phyloP scores from a whole-genome alignment of 2,888 invertebrate species.

The Aelia acuminata region DNA sequence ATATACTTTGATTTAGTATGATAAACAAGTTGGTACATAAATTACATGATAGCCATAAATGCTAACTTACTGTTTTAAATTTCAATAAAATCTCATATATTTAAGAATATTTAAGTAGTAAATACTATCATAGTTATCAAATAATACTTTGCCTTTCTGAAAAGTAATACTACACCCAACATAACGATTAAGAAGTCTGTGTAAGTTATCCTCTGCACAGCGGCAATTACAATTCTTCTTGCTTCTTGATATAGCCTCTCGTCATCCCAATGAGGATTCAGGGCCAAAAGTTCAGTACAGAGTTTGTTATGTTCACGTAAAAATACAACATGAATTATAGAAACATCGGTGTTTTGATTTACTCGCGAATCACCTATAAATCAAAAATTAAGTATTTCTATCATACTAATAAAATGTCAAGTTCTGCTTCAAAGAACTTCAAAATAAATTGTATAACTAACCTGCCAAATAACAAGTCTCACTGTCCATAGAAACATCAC shows the following conservation, averaged over 20 bases:
- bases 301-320: slow-evolving; percentile 87
- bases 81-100: background rate
- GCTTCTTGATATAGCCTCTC: slow-evolving; percentile 75
- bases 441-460: slow-evolving; percentile 68
- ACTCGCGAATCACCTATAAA: slow-evolving; percentile 80
- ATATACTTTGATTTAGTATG: no score
- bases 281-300: slow-evolving; percentile 74
- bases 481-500: slow-evolving; percentile 74
- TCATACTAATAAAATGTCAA: background rate
- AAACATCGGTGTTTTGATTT: slow-evolving; percentile 82
- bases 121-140: background rate
- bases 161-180: slow-evolving; percentile 68
- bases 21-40: no score
- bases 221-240: slow-evolving; percentile 71
- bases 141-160: slow-evolving; percentile 49
- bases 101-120: background rate
- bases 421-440: background rate
- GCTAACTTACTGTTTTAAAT: background rate
- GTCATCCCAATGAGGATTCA: slow-evolving; percentile 82
- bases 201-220: slow-evolving; percentile 73
- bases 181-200: slow-evolving; percentile 73
- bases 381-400: background rate
- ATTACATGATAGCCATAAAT: no score
- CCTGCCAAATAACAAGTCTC: slow-evolving; percentile 85
- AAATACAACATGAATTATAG: slow-evolving; percentile 82